Percentiles rank a stretch among this genome's conserved stretches.
Evolutionary conservation across 1,140 invertebrate genomes (phyloP).

Genomic region (Drosophila punjabiensis): DNA sequence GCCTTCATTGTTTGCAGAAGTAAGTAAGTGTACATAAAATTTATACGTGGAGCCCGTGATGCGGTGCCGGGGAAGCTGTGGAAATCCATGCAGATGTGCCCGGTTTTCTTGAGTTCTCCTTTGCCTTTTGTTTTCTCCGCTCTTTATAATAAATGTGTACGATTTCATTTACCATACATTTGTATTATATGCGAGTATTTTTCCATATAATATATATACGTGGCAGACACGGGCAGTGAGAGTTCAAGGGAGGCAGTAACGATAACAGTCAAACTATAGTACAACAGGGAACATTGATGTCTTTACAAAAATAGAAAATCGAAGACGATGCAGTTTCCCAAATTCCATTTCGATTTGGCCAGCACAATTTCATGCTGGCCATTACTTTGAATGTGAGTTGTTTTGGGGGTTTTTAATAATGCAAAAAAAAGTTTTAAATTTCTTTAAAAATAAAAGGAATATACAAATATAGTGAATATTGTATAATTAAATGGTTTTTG

Average conservation of each 20-base stretch:
- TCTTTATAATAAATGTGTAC: slow-evolving; percentile 75
- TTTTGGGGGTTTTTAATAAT: not conserved
- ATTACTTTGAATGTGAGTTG: slow-evolving; percentile 49
- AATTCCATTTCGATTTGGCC: slow-evolving; percentile 48
- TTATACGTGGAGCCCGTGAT: slow-evolving; percentile 58
- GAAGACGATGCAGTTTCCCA: slow-evolving; percentile 62
- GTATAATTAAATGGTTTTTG: not conserved
- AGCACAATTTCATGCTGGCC: slow-evolving; percentile 26
- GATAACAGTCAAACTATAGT: slow-evolving; percentile 61
- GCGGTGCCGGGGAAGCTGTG: not conserved
- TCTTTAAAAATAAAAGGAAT: not conserved
- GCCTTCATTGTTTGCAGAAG: slow-evolving; percentile 78
- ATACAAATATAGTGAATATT: not conserved
- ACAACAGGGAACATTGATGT: slow-evolving; percentile 57
- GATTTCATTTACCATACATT: slow-evolving; percentile 48
- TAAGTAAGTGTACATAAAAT: slow-evolving; percentile 83
- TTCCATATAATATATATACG: slow-evolving; percentile 37
- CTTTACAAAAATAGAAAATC: slow-evolving; percentile 55
- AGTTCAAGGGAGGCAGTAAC: slow-evolving; percentile 27
- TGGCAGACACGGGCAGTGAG: slow-evolving; percentile 13
- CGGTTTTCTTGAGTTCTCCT: slow-evolving; percentile 57
- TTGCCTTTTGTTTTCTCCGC: slow-evolving; percentile 72
- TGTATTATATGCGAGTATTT: slow-evolving; percentile 11
- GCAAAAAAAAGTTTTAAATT: not conserved
- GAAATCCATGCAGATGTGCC: slow-evolving; percentile 78